Base-by-base conservation (phyloP, 1,140 invertebrate species). In the Calephelis virginiensis region DNA sequence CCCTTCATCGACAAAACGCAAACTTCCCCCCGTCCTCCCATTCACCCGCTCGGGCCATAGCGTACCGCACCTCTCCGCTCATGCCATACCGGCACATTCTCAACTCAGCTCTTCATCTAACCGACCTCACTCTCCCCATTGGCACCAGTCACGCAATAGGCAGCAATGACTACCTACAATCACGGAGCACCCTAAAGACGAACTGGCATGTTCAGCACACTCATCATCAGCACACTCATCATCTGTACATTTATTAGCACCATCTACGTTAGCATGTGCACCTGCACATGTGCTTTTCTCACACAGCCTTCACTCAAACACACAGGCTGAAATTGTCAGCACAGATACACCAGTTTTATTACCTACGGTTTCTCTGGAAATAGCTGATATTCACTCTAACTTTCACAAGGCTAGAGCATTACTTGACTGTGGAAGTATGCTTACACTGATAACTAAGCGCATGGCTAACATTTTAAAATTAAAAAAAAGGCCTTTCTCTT, bases 291-390 rank as follows among this genome's bases (percentile, higher is more conserved):
- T 28, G 17, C 13, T 17, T 14, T 14, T 14, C 10, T 56, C 17
- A 56, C 53, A 56, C 5, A 6, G 8, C 8, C 53, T 56, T 56
- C 13, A 56, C 28, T 17, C 53, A 13, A 17, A 56, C 53, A 9
- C 28, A 56, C 53, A 56, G 13, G 9, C 12, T 9, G 53, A 56
- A 13, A 17, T 10, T 6, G 8, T 56, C 53, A 56, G 53, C 53
- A 56, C 53, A n/a, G 28, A 56, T 17, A 56, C 60, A 13, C 60
- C 38, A n/a, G 13, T 61, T 8, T 45, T 61, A 61, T 13, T 61
- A n/a, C 60, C 60, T 45, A 61, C 38, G n/a, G 60, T 61, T 8
- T 40, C 38, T 40, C 43, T 61, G 14, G 13, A 43, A 13, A 45
- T 61, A n/a, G 37, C 45, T 11, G 8, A 46, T 11, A 9, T 46